A percentile compares a stretch with the other conserved stretches of the same genome.
Evolutionary conservation across 2,888 invertebrate species (phyloP).

Genomic region (Falcaria lacertinaria): DNA sequence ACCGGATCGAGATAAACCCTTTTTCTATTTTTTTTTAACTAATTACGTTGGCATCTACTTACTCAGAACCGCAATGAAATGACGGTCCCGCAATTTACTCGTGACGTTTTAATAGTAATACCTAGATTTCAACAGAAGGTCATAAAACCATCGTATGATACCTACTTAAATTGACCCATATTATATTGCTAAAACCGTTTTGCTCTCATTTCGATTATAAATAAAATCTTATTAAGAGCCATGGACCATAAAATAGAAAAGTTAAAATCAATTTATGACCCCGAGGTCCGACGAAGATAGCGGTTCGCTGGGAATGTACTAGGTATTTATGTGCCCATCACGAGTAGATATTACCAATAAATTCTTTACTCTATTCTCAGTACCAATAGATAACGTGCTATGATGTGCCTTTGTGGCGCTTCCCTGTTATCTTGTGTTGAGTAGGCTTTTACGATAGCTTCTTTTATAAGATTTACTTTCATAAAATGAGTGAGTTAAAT

Average conservation of each 20-base stretch:
- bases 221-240: neutral
- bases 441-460: slow-evolving; percentile 18
- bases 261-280: slow-evolving; percentile 75
- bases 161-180: no score
- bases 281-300: slow-evolving; percentile 60
- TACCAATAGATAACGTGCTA: slow-evolving; percentile 65
- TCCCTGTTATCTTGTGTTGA: slow-evolving; percentile 35
- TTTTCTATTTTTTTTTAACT: no score
- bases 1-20: no score
- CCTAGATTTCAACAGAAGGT: no score
- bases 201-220: neutral
- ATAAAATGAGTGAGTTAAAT: no score
- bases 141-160: no score
- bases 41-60: no score
- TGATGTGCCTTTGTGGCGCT: slow-evolving; percentile 47
- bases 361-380: slow-evolving; percentile 60
- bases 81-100: no score
- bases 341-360: slow-evolving; percentile 69
- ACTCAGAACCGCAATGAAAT: no score
- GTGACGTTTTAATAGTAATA: no score
- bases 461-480: no score
- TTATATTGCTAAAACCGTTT: neutral
- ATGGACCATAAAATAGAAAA: slow-evolving; percentile 38
- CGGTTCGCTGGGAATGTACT: slow-evolving; percentile 40
- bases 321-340: slow-evolving; percentile 64